These are phyloP conservation scores for Cyrtonyx montezumae DNA, from an alignment of 2,113 vertebrate species.

Conservation along the genomic window DNA sequence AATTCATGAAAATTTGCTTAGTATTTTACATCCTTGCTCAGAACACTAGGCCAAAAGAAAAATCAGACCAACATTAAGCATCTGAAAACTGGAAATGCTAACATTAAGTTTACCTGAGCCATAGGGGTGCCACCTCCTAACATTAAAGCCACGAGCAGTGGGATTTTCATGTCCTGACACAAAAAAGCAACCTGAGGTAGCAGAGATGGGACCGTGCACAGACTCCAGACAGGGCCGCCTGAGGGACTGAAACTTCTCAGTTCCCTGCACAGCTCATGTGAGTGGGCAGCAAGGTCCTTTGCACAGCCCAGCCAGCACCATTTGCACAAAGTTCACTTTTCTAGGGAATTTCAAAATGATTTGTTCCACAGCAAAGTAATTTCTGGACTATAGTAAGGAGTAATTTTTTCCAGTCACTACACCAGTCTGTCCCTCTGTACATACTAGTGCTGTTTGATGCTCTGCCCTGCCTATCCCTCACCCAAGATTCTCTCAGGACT, in stretches of 20 bases:
- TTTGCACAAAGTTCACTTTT: neutral
- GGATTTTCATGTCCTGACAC: neutral
- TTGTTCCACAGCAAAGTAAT: neutral
- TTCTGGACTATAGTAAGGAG: neutral
- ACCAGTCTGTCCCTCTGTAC: fast-evolving
- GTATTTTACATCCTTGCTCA: neutral
- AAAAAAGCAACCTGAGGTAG: neutral
- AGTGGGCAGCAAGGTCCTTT: neutral
- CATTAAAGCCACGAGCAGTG: neutral
- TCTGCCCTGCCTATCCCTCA: neutral
- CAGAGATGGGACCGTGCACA: neutral
- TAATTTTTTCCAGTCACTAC: neutral
- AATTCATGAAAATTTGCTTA: slow-evolving; percentile 17
- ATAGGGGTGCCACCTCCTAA: neutral
- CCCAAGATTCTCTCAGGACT: neutral
- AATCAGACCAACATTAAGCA: neutral
- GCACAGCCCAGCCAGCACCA: neutral
- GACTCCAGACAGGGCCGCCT: neutral
- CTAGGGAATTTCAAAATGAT: neutral
- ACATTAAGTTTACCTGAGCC: neutral
- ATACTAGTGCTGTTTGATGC: neutral
- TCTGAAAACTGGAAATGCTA: neutral
- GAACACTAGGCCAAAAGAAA: neutral
- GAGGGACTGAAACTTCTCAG: neutral
- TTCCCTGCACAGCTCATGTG: neutral